phyloP scores from a whole-genome alignment of 2,888 invertebrate species.

The Tigriopus californicus region DNA sequence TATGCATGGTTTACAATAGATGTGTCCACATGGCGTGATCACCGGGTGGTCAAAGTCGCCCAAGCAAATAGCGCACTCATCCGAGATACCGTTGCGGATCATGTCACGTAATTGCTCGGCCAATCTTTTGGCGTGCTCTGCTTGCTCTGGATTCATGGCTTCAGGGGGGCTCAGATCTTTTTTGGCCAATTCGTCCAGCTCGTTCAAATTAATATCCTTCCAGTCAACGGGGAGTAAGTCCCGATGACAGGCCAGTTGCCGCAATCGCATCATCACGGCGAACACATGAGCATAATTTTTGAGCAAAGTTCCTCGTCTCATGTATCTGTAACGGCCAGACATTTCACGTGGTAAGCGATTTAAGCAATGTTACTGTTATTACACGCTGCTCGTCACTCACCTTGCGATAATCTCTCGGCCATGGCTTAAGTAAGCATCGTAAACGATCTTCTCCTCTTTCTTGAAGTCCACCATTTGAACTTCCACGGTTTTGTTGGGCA shows the following conservation, averaged over 20 bases:
- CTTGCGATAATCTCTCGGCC: background rate
- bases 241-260: constrained; percentile 20
- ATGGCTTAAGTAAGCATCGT: background rate
- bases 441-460: background rate
- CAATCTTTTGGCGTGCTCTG: background rate
- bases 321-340: background rate
- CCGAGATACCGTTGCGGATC: constrained; percentile 1
- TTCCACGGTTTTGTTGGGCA: background rate
- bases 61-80: constrained; percentile 13
- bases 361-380: no score
- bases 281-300: constrained; percentile 6
- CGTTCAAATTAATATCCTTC: background rate
- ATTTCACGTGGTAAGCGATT: no score
- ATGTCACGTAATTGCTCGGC: background rate
- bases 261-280: constrained; percentile 17
- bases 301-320: background rate
- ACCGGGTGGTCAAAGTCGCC: background rate
- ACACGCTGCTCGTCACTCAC: background rate
- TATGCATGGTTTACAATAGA: constrained; percentile 12
- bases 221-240: constrained; percentile 11
- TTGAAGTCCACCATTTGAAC: background rate
- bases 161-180: background rate
- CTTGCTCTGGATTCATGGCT: background rate
- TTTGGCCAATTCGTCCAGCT: background rate
- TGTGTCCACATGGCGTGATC: constrained; percentile 13